Evolutionary conservation across 2,797 vertebrate species (phyloP).

Genomic region (Podargus strigoides): DNA sequence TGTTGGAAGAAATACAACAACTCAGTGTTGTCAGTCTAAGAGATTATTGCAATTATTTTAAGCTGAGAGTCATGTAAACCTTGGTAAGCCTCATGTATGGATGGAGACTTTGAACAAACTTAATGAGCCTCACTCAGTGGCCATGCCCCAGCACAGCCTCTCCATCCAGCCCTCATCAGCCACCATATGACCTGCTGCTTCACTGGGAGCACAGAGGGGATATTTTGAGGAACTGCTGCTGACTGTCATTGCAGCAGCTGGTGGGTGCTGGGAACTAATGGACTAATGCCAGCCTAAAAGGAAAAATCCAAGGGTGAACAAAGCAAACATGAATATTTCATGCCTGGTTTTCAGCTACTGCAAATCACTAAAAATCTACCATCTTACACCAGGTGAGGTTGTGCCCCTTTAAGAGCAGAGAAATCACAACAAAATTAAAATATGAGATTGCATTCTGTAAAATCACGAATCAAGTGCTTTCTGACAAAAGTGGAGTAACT

Average conservation of each 20-base stretch:
- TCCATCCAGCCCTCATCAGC: background rate
- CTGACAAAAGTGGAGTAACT: background rate
- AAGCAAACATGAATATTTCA: background rate
- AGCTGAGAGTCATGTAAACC: background rate
- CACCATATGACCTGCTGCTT: background rate
- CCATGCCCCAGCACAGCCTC: background rate
- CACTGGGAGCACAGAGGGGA: background rate
- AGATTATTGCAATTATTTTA: constrained; percentile 35
- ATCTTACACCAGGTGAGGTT: background rate
- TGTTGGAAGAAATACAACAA: background rate
- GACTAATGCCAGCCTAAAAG: background rate
- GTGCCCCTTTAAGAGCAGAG: background rate
- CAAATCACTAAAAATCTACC: background rate
- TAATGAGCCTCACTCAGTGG: background rate
- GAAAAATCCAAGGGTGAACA: background rate
- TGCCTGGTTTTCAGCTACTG: background rate
- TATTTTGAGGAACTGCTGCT: background rate
- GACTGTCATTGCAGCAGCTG: background rate
- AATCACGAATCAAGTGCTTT: background rate
- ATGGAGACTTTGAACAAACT: background rate
- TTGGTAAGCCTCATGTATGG: background rate
- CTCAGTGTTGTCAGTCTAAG: background rate
- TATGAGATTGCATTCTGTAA: background rate
- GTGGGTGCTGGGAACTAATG: background rate
- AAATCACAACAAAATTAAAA: background rate